Conservation (phyloP, 2,113 vertebrate species). For the Brachyhypopomus occidentalis region DNA sequence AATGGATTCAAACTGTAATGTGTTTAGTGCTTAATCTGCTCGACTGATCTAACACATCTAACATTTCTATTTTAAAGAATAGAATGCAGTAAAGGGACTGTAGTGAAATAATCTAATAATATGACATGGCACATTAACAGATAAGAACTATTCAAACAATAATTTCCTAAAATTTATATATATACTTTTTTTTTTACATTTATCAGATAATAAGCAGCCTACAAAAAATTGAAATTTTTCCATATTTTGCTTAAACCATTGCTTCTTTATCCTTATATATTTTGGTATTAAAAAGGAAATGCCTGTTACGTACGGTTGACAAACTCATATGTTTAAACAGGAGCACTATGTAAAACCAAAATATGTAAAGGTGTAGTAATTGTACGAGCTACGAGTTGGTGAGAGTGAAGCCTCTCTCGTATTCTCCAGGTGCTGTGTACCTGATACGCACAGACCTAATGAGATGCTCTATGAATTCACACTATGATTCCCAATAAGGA, state of each 20-base stretch:
- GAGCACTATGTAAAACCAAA: not conserved
- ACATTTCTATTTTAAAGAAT: not conserved
- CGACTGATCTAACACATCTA: not conserved
- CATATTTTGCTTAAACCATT: too few relatives aligned
- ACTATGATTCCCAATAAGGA: constrained; percentile 54
- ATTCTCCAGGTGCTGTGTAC: constrained; percentile 19
- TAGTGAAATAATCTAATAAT: not conserved
- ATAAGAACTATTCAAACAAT: too few relatives aligned
- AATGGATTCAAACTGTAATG: not conserved
- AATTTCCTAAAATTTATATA: not conserved
- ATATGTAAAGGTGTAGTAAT: constrained; percentile 4
- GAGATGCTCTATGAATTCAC: constrained; percentile 50
- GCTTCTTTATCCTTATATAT: constrained; percentile 17
- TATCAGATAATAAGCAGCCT: too few relatives aligned
- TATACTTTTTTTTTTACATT: too few relatives aligned
- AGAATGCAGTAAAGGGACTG: not conserved
- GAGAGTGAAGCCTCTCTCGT: constrained; percentile 9
- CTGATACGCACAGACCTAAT: constrained; percentile 36
- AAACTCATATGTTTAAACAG: too few relatives aligned
- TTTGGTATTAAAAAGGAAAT: not conserved
- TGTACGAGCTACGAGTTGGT: not conserved
- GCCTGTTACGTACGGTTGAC: not conserved
- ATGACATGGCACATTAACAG: too few relatives aligned
- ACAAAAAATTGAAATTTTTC: too few relatives aligned
- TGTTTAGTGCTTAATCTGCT: constrained; percentile 4